phyloP scores from a whole-genome alignment of 2,113 vertebrate genomes.

The Turnix velox region DNA sequence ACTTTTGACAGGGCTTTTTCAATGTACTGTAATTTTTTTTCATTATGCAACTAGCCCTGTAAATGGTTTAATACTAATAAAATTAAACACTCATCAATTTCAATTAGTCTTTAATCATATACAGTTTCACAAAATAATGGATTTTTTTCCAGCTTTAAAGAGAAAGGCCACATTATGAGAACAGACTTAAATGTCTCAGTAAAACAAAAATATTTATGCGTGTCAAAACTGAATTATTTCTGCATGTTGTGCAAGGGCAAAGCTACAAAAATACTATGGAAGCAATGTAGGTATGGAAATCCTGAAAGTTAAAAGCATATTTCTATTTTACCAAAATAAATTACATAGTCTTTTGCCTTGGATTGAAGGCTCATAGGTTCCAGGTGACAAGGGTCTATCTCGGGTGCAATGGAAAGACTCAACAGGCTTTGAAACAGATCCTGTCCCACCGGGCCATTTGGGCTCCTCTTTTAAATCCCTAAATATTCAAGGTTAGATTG shows the following conservation, averaged over 20 bases:
- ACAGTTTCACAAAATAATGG: neutral
- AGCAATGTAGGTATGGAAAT: neutral
- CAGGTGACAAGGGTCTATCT: neutral
- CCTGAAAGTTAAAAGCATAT: neutral
- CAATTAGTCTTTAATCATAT: neutral
- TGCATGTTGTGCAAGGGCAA: neutral
- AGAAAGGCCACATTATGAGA: neutral
- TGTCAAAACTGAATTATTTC: neutral
- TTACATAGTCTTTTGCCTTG: neutral
- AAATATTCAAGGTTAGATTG: neutral
- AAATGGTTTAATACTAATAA: neutral
- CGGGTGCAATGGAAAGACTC: neutral
- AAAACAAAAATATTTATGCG: neutral
- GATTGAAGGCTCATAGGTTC: neutral
- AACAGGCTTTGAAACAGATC: neutral
- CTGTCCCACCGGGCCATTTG: neutral
- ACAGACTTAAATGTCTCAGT: neutral
- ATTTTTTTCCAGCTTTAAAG: neutral
- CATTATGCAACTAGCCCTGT: neutral
- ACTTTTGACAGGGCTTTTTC: neutral
- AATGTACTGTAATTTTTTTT: neutral
- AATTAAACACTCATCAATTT: neutral
- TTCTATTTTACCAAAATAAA: neutral
- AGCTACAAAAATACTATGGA: neutral
- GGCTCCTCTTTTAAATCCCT: neutral